Evolutionary conservation across 2,888 invertebrate species (phyloP).

Genomic region (Stenichneumon culpator): DNA sequence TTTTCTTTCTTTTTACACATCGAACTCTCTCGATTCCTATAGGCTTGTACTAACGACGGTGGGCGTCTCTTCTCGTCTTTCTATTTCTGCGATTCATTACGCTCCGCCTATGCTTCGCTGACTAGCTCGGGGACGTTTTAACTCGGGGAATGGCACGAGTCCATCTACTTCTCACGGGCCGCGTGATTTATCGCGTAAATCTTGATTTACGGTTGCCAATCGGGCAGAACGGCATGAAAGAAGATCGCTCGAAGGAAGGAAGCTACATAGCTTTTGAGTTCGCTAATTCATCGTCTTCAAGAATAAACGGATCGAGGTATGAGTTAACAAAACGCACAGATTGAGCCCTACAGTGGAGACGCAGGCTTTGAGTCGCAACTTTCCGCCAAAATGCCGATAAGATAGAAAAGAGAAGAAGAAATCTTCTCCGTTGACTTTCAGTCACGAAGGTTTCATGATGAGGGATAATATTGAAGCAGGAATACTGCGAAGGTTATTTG

Average conservation of each 20-base stretch:
- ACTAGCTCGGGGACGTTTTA: slow-evolving; percentile 18
- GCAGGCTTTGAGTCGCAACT: not conserved
- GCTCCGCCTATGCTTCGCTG: slow-evolving; percentile 55
- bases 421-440: not conserved
- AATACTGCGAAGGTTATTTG: not conserved
- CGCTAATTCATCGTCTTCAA: not conserved
- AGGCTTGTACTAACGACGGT: slow-evolving; percentile 64
- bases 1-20: slow-evolving; percentile 33
- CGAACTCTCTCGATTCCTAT: slow-evolving; percentile 58
- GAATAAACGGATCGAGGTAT: not conserved
- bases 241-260: not conserved
- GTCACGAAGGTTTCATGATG: not conserved
- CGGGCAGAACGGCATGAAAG: not conserved
- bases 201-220: not conserved
- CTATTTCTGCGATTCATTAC: slow-evolving; percentile 65
- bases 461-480: not conserved
- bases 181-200: not conserved
- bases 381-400: slow-evolving; percentile 35
- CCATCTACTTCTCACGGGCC: not conserved
- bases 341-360: not conserved
- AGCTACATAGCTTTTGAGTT: not conserved
- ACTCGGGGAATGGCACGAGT: slow-evolving; percentile 1
- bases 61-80: slow-evolving; percentile 68
- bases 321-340: not conserved
- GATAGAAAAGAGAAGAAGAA: not conserved